Evolutionary conservation across 2,797 vertebrate species (phyloP).

Genomic region (Pseudomugil gertrudae): DNA sequence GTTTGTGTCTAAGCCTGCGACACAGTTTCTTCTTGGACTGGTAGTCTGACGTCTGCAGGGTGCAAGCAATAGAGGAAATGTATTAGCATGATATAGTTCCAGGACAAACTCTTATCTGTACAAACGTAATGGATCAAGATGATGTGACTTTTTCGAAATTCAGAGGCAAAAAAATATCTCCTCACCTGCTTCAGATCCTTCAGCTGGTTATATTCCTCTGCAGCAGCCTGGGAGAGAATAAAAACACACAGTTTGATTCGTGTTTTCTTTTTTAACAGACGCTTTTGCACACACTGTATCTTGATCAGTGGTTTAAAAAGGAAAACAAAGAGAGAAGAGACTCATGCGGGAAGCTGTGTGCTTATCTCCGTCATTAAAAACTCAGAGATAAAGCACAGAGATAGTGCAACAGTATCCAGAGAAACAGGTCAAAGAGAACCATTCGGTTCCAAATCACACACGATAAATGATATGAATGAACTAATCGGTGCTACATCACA

Average conservation of each 20-base stretch:
- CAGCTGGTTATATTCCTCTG: slow-evolving; percentile 89
- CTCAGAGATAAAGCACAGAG: not conserved
- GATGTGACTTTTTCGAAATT: too few relatives aligned
- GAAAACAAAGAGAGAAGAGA: not conserved
- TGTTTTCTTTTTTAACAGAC: not conserved
- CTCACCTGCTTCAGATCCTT: slow-evolving; percentile 89
- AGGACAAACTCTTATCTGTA: not conserved
- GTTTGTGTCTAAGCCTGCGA: slow-evolving; percentile 86
- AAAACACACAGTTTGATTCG: too few relatives aligned
- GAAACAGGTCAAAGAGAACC: not conserved
- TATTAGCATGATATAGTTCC: not conserved
- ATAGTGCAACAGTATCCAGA: not conserved
- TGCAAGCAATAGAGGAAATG: slow-evolving; percentile 7
- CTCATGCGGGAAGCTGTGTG: not conserved
- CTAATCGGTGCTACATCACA: not conserved
- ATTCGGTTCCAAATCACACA: not conserved
- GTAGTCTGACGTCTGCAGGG: slow-evolving; percentile 84
- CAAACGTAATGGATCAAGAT: too few relatives aligned
- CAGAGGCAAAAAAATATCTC: slow-evolving; percentile 13
- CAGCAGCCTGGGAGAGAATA: slow-evolving; percentile 74
- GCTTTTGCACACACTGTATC: not conserved
- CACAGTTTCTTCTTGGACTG: slow-evolving; percentile 85
- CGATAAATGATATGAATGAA: not conserved
- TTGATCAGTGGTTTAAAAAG: not conserved
- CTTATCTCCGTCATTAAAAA: not conserved